These are phyloP conservation scores for Carposina sasakii DNA, from an alignment of 1,140 invertebrate genomes.

Conservation along the genomic window DNA sequence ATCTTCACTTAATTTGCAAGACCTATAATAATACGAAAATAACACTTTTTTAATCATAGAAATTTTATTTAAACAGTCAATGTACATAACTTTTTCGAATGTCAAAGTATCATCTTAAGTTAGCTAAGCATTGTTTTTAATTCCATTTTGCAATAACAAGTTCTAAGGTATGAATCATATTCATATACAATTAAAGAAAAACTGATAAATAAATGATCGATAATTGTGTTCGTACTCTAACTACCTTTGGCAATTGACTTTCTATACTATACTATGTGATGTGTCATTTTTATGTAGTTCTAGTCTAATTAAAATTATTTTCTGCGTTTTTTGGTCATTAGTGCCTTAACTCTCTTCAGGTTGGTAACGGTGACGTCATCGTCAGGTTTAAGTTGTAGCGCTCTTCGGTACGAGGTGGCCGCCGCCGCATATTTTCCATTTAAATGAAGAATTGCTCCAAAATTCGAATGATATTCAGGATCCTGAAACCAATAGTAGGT, in stretches of 20 bases:
- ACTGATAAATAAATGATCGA: too few relatives aligned
- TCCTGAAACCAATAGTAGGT: constrained; percentile 75
- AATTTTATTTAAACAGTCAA: too few relatives aligned
- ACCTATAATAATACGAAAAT: too few relatives aligned
- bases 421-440: constrained; percentile 92
- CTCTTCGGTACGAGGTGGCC: constrained; percentile 85
- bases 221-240: background rate
- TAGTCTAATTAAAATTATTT: constrained; percentile 29
- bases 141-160: too few relatives aligned
- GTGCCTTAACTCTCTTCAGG: constrained; percentile 82
- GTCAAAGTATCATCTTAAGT: too few relatives aligned
- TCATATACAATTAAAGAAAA: too few relatives aligned
- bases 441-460: constrained; percentile 94
- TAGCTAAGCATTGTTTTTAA: too few relatives aligned
- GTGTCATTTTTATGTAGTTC: background rate
- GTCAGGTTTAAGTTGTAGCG: constrained; percentile 86
- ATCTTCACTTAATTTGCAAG: too few relatives aligned
- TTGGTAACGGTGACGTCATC: constrained; percentile 91
- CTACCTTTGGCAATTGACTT: constrained; percentile 62
- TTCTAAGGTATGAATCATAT: too few relatives aligned
- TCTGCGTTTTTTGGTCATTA: constrained; percentile 57
- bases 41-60: too few relatives aligned
- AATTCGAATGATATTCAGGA: constrained; percentile 91
- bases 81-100: too few relatives aligned
- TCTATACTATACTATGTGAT: constrained; percentile 15